These are phyloP conservation scores for Coranthus polyacanthus DNA, from an alignment of 2,797 vertebrate genomes.

Conservation along the genomic window DNA sequence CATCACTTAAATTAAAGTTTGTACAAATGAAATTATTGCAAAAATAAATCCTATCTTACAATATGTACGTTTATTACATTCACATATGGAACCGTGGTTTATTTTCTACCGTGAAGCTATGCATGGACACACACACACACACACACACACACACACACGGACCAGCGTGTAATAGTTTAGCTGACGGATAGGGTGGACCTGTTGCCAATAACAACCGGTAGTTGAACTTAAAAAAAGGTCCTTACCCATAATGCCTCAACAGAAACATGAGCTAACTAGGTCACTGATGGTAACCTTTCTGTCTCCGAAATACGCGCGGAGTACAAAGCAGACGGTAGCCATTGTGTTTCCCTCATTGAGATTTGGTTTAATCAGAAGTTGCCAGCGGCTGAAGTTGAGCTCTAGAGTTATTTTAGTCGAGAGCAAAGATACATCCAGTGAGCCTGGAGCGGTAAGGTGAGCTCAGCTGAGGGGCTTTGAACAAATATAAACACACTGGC, in stretches of 20 bases:
- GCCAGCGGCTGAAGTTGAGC: constrained; percentile 41
- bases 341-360: constrained; percentile 31
- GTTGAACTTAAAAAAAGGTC: constrained; percentile 44
- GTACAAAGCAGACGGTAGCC: constrained; percentile 12
- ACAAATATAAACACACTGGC: constrained; percentile 64
- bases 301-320: constrained; percentile 5
- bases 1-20: too few species aligned
- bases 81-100: constrained; percentile 11
- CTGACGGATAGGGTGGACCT: constrained; percentile 34
- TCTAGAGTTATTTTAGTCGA: constrained; percentile 57
- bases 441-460: constrained; percentile 54
- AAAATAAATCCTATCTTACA: too few species aligned
- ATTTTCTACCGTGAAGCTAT: constrained; percentile 46
- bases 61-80: too few species aligned
- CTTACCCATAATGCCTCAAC: constrained; percentile 58
- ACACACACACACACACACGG: constrained; percentile 10
- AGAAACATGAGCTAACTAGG: constrained; percentile 69
- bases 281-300: constrained; percentile 47
- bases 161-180: constrained; percentile 48
- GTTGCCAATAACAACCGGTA: constrained; percentile 50
- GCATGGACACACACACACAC: constrained; percentile 5
- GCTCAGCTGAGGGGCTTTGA: constrained; percentile 56
- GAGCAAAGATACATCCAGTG: constrained; percentile 37
- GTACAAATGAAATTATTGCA: too few species aligned
- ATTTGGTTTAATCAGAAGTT: constrained; percentile 45